Conservation (phyloP, 2,888 invertebrate species). For the Cryptops parisi region DNA sequence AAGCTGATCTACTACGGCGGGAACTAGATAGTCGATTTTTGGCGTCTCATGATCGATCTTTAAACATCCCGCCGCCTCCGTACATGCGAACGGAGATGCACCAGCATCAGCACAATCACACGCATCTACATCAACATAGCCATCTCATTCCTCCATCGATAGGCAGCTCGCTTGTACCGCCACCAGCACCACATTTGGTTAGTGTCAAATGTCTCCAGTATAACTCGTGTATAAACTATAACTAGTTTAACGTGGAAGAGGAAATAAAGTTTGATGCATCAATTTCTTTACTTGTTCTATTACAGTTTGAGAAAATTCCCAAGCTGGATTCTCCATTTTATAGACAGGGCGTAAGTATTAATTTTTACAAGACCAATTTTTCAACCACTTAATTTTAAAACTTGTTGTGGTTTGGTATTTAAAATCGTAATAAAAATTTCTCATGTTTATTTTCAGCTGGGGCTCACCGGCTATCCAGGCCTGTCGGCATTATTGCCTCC, state of each 20-base stretch:
- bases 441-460: conserved; percentile 20
- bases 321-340: conserved; percentile 23
- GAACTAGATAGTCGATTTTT: conserved; percentile 82
- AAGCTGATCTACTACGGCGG: conserved; percentile 59
- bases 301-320: conserved; percentile 23
- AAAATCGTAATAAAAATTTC: too few species aligned
- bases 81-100: conserved; percentile 71
- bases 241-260: not conserved
- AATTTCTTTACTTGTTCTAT: conserved; percentile 10
- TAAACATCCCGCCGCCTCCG: conserved; percentile 39
- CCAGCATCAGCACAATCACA: conserved; percentile 86
- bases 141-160: conserved; percentile 33
- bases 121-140: conserved; percentile 61
- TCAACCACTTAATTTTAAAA: not conserved
- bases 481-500: conserved; percentile 63
- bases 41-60: conserved; percentile 45
- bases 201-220: not conserved
- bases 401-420: not conserved
- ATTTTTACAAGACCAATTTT: not conserved
- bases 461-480: conserved; percentile 44
- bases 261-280: not conserved
- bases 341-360: conserved; percentile 19
- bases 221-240: not conserved
- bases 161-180: conserved; percentile 43
- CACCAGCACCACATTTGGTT: conserved; percentile 27